These are phyloP conservation scores for Pyrgilauda ruficollis DNA, from an alignment of 2,113 vertebrate genomes.

Conservation along the genomic window DNA sequence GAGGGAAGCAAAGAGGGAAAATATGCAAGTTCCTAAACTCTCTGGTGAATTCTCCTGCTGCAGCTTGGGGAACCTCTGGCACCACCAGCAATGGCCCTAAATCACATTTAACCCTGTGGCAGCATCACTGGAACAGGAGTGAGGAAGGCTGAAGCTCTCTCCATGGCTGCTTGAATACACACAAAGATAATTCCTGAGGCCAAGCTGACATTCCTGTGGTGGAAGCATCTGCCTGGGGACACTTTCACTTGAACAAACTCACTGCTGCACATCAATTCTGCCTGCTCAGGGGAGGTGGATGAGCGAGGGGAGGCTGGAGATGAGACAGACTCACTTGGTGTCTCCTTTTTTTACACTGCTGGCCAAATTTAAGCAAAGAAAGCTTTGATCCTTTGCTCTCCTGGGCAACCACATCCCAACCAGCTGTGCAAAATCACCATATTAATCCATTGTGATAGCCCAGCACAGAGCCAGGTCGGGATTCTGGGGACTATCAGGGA, in stretches of 20 bases:
- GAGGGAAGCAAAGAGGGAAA: not conserved
- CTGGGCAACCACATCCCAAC: not conserved
- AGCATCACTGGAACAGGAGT: not conserved
- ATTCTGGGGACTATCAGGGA: not conserved
- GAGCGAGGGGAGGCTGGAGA: not conserved
- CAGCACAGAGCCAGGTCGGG: rapidly evolving
- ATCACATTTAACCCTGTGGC: not conserved
- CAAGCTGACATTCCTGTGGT: not conserved
- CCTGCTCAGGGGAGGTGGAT: not conserved
- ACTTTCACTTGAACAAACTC: not conserved
- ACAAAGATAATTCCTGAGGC: not conserved
- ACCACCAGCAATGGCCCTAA: not conserved
- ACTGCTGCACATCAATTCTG: not conserved
- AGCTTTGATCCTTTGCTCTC: rapidly evolving
- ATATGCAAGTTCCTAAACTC: not conserved
- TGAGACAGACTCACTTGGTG: rapidly evolving
- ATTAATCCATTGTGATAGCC: rapidly evolving
- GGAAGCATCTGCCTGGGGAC: not conserved
- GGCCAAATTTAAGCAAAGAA: rapidly evolving
- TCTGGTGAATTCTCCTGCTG: not conserved
- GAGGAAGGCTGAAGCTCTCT: not conserved
- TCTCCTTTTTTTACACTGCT: rapidly evolving
- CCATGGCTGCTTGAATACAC: not conserved
- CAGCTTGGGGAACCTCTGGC: not conserved
- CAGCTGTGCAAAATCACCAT: not conserved